Conservation (phyloP, 2,888 invertebrate species). For the Mystacides longicornis region DNA sequence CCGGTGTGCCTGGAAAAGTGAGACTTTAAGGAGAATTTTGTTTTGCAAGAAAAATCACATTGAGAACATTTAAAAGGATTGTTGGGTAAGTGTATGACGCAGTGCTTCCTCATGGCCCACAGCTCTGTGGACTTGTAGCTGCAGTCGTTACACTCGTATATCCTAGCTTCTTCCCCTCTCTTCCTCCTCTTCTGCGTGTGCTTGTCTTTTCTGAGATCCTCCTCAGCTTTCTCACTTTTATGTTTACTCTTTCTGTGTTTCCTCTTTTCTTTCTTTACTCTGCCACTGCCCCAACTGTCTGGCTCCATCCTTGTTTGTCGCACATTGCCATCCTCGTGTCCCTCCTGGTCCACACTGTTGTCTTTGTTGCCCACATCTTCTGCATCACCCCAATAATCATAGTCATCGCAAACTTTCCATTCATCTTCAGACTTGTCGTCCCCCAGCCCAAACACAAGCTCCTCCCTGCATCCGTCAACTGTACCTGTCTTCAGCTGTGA, state of each 20-base stretch:
- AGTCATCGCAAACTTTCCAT: not conserved
- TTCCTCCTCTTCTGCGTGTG: not conserved
- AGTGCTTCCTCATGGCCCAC: not conserved
- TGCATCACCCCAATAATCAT: not conserved
- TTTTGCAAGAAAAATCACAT: constrained; percentile 9
- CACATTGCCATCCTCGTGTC: not conserved
- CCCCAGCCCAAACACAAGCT: not conserved
- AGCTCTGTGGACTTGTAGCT: not conserved
- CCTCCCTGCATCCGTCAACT: not conserved
- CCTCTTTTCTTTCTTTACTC: not conserved
- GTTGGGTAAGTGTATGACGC: not conserved
- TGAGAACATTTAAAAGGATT: constrained; percentile 6
- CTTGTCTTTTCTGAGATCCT: not conserved
- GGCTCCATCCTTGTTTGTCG: not conserved
- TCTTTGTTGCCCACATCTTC: not conserved
- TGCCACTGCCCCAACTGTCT: no score
- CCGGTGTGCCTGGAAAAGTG: constrained; percentile 7
- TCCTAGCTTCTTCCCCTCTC: not conserved
- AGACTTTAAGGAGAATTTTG: not conserved
- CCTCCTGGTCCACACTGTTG: not conserved
- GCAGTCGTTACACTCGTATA: constrained; percentile 1
- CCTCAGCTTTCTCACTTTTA: not conserved
- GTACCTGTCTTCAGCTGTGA: not conserved
- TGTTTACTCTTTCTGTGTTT: not conserved
- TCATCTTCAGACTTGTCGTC: not conserved